A percentile compares a stretch with the other conserved stretches of the same genome.
Conservation (phyloP, 2,113 vertebrate genomes). For the Lichenostomus cassidix region DNA sequence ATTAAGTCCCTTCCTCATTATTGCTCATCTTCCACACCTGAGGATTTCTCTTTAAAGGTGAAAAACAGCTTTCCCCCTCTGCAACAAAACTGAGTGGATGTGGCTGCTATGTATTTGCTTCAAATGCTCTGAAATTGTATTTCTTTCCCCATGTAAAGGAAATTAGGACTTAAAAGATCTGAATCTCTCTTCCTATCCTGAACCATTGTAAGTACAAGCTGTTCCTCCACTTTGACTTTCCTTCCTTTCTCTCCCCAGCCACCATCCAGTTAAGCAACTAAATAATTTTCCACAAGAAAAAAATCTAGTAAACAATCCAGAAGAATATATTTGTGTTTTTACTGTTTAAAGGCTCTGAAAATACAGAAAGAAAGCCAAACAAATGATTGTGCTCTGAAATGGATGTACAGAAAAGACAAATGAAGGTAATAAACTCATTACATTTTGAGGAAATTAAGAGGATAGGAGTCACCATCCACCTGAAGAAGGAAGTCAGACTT, state of each 20-base stretch:
- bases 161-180: neutral
- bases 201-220: neutral
- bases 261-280: neutral
- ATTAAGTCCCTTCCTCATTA: neutral
- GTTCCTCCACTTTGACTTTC: neutral
- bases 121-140: neutral
- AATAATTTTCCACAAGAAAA: neutral
- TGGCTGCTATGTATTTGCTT: neutral
- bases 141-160: neutral
- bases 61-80: neutral
- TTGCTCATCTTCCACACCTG: neutral
- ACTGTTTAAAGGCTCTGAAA: neutral
- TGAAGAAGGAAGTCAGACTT: neutral
- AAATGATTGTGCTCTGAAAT: neutral
- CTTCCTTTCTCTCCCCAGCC: neutral
- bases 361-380: neutral
- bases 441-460: neutral
- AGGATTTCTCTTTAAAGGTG: neutral
- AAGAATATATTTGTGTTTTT: neutral
- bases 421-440: neutral
- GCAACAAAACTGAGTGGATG: neutral
- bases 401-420: neutral
- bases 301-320: neutral
- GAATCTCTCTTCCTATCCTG: neutral
- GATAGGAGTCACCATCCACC: accelerated